A percentile compares a stretch with the other conserved stretches of the same genome.
Conservation (phyloP, 2,113 vertebrate genomes). For the Alethe diademata region DNA sequence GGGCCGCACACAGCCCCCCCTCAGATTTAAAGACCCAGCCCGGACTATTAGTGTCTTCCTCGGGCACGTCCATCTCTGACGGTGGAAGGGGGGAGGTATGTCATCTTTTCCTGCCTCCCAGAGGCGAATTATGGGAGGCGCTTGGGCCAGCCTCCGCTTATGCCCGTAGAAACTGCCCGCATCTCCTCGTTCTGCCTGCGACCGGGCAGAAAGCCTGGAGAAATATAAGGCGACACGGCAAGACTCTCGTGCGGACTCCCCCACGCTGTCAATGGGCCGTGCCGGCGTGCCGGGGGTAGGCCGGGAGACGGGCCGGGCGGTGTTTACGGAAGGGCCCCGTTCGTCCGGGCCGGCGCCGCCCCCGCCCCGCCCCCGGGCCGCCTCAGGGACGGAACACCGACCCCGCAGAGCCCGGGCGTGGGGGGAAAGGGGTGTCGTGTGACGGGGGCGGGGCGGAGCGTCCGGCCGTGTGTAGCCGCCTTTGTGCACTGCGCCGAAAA, state of each 20-base stretch:
- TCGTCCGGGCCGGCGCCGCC: background rate
- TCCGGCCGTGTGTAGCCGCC: accelerated
- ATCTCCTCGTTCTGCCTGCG: background rate
- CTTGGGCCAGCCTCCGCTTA: background rate
- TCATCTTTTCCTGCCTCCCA: background rate
- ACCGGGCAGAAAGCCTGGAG: accelerated
- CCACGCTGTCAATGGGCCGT: background rate
- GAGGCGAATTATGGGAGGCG: accelerated
- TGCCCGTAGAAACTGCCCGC: accelerated
- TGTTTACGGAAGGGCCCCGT: slow-evolving; percentile 65
- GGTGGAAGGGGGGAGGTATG: accelerated
- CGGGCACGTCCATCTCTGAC: background rate
- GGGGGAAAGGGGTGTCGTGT: accelerated
- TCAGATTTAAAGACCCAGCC: background rate
- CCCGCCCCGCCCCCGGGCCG: background rate
- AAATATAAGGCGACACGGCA: accelerated
- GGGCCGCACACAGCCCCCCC: background rate
- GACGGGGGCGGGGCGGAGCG: accelerated
- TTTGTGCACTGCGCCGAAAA: accelerated
- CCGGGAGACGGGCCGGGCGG: background rate
- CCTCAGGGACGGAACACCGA: accelerated
- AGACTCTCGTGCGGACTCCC: accelerated
- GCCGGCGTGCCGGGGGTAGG: background rate
- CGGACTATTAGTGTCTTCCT: background rate
- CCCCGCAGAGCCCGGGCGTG: accelerated